Evolutionary conservation across 2,888 invertebrate species (phyloP).

Genomic region (Hydropsyche betteni): DNA sequence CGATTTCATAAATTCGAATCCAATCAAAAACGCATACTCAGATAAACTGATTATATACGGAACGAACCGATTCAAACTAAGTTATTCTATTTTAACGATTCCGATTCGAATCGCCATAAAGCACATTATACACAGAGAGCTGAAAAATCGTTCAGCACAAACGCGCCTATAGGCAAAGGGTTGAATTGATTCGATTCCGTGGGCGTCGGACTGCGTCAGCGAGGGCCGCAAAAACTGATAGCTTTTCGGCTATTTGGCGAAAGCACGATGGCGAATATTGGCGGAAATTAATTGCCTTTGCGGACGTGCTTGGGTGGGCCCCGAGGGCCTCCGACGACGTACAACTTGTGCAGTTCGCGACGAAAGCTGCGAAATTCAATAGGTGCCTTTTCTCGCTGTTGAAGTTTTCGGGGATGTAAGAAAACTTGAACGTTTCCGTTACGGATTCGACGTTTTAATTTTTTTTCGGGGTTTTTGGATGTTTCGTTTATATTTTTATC

Average conservation of each 20-base stretch:
- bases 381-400: background rate
- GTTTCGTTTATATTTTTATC: background rate
- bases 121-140: too few species aligned
- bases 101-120: too few species aligned
- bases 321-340: background rate
- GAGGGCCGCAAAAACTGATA: constrained; percentile 10
- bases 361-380: constrained; percentile 20
- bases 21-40: too few species aligned
- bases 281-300: constrained; percentile 28
- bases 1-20: too few species aligned
- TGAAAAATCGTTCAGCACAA: too few species aligned
- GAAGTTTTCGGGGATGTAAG: background rate
- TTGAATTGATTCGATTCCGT: constrained; percentile 28
- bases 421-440: background rate
- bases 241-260: constrained; percentile 13
- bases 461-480: too few species aligned
- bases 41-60: too few species aligned
- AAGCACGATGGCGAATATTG: background rate
- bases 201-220: background rate
- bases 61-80: too few species aligned
- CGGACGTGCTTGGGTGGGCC: background rate
- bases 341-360: constrained; percentile 23
- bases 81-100: too few species aligned
- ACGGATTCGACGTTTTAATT: background rate
- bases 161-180: background rate